Evolutionary conservation across 2,888 invertebrate species (phyloP).

Genomic region (Phoenoteleia sp.): DNA sequence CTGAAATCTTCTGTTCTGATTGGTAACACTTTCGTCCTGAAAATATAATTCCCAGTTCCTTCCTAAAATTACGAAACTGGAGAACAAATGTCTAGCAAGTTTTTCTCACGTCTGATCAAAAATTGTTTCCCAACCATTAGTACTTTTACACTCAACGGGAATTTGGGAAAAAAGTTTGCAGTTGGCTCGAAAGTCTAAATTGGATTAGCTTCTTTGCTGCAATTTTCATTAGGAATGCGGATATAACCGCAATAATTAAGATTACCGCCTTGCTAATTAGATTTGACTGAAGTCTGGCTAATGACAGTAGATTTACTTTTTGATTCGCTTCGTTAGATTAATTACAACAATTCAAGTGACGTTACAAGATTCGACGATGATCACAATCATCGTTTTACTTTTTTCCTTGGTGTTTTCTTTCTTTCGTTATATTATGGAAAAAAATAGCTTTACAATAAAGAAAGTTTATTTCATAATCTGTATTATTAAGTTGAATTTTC

Average conservation of each 20-base stretch:
- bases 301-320: constrained; percentile 21
- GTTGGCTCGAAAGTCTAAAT: constrained; percentile 27
- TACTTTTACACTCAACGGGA: not conserved
- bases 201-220: constrained; percentile 38
- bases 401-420: no score
- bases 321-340: constrained; percentile 28
- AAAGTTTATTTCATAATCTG: no score
- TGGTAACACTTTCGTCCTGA: no score
- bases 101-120: not conserved
- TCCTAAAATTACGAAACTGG: not conserved
- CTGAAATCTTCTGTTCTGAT: no score
- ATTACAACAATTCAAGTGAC: not conserved
- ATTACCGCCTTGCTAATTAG: constrained; percentile 39
- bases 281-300: constrained; percentile 25
- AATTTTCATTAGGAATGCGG: constrained; percentile 45
- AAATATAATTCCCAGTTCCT: no score
- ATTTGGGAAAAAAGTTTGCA: constrained; percentile 15
- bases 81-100: not conserved
- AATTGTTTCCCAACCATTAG: constrained; percentile 22
- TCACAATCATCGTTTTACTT: no score
- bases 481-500: no score
- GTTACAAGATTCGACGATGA: not conserved
- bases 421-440: no score
- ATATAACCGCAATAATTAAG: constrained; percentile 38
- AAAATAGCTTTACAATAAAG: no score